Base-by-base conservation (phyloP, 2,888 invertebrate genomes). In the Helobdella robusta region DNA sequence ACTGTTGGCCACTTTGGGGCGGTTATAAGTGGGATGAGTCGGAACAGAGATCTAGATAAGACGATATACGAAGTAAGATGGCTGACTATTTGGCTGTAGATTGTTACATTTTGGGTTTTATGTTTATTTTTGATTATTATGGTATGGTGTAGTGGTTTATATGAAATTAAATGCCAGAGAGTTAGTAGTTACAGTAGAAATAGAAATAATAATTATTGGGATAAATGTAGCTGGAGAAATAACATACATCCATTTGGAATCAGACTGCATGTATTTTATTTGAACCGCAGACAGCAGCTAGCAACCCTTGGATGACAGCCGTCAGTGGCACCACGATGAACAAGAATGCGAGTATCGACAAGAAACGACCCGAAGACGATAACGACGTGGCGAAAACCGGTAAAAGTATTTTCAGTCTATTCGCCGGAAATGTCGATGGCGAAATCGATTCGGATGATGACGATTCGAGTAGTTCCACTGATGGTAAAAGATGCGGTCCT, bases 1-100 rank as follows among this genome's bases (percentile, higher is more conserved):
- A 65, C 65, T 2, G 59, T 65, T 5, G 59, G 59, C 18, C 67
- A 67, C 25, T 34, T 67, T 23, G 67, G 67, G 18, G 64, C 67
- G n/a, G 64, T 60, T 18, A 60, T 60, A 28, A 46, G 60, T 20
- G 60, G 60, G n/a, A 2, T 60, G 40, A 60, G 60, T 28, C 2
- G 60, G 23, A 60, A 60, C 60, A 40, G 40, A 23, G 60, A 60
- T 25, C 40, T 60, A n/a, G 60, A 60, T 46, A 20, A n/a, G 36
- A 60, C 60, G 11, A 25, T 60, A 1, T 60, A 25, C 30, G 46
- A 60, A 30, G 60, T n/a, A n/a, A n/a, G n/a, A n/a, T n/a, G n/a
- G n/a, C n/a, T n/a, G n/a, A n/a, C n/a, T n/a, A n/a, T n/a, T n/a
- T n/a, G n/a, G n/a, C n/a, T n/a, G n/a, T n/a, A n/a, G n/a, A n/a